Conservation (phyloP, 2,113 vertebrate genomes). For the Prietella phreatophila region DNA sequence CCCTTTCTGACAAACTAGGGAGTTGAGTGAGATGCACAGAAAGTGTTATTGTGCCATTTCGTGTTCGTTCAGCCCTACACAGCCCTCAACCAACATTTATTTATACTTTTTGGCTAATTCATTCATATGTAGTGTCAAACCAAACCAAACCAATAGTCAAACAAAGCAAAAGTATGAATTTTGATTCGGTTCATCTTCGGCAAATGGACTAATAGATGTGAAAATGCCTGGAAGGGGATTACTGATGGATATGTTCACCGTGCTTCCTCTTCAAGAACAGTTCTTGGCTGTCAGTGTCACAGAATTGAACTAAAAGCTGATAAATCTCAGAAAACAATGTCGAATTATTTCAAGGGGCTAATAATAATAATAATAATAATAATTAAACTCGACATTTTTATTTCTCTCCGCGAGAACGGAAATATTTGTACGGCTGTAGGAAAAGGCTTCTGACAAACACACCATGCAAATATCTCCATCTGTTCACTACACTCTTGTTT, state of each 20-base stretch:
- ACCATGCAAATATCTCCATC: neutral
- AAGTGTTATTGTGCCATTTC: neutral
- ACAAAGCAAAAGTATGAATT: neutral
- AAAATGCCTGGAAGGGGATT: slow-evolving; percentile 37
- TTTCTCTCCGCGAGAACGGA: slow-evolving; percentile 20
- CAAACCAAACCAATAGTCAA: neutral
- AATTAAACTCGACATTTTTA: slow-evolving; percentile 35
- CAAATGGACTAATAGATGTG: neutral
- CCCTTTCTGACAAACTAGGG: too few relatives aligned
- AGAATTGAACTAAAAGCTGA: slow-evolving; percentile 56
- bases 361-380: slow-evolving; percentile 36
- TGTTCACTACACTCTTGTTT: neutral
- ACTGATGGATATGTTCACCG: slow-evolving; percentile 49
- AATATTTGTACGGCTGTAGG: slow-evolving; percentile 2
- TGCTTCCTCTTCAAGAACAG: slow-evolving; percentile 60
- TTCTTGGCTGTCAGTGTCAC: slow-evolving; percentile 62
- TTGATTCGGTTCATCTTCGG: neutral
- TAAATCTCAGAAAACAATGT: slow-evolving; percentile 60
- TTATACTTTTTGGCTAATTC: neutral
- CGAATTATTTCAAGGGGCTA: slow-evolving; percentile 54
- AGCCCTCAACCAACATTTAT: neutral
- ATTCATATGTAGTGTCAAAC: neutral
- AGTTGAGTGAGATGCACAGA: too few relatives aligned
- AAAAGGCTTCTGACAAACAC: neutral
- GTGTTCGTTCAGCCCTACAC: neutral